Conservation (phyloP, 2,113 vertebrate species). For the Lanius ludovicianus region DNA sequence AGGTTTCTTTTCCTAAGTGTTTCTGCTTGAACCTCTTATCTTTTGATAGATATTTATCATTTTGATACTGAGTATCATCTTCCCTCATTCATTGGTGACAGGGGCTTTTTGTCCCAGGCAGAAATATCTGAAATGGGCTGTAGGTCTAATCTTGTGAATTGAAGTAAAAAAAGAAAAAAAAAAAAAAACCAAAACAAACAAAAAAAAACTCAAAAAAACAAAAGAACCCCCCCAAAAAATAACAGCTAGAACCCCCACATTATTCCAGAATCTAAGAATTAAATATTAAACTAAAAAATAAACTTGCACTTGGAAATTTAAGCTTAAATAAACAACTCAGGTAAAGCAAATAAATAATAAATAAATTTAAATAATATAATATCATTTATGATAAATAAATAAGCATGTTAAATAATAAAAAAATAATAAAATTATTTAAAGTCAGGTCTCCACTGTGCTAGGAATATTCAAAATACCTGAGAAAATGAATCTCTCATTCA, state of each 20-base stretch:
- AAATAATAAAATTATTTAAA: background rate
- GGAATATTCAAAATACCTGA: background rate
- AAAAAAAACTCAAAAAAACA: background rate
- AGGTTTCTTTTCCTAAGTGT: background rate
- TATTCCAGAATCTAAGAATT: background rate
- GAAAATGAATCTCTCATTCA: background rate
- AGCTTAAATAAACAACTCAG: background rate
- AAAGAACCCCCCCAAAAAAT: too few species aligned
- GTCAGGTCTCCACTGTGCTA: background rate
- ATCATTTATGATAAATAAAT: background rate
- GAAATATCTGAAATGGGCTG: background rate
- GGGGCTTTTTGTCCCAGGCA: background rate
- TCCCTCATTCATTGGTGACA: background rate
- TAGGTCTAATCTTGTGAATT: background rate
- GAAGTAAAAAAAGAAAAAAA: background rate
- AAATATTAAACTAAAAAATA: background rate
- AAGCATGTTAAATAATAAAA: background rate
- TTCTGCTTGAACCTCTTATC: background rate
- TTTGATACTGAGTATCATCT: background rate
- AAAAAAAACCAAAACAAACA: accelerated
- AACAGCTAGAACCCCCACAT: too few species aligned
- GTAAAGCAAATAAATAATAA: background rate
- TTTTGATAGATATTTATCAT: background rate
- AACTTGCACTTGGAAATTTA: background rate
- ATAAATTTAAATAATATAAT: background rate